Base-by-base conservation (phyloP, 2,797 vertebrate genomes). In the Melanotaenia nigrans region DNA sequence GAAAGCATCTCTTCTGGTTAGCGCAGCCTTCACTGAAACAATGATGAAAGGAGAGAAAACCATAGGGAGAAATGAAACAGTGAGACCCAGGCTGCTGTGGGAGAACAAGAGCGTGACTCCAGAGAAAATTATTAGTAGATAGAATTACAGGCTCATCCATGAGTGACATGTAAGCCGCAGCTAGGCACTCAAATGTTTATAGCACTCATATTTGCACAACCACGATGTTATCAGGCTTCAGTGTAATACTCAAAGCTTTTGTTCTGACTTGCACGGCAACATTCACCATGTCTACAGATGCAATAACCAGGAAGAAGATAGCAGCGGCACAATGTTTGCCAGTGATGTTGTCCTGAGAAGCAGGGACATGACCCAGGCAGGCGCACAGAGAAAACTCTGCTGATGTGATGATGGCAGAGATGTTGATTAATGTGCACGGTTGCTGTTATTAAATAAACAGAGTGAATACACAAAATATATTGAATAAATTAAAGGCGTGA, bases 361-460 rank as follows among this genome's bases (percentile, higher is more conserved):
- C 85, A 66, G 78, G 69, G 86, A 83, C 87, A 77, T 81, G 89
- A 87, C 85, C 86, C 73, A 9, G 56, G 61, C 78, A 62, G 32
- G 66, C 56, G 75, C 61, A 33, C 79, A 68, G 65, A 45, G 65
- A 64, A 73, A 84, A 82, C 61, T 88, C 83, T 73, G 4, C 71
- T 84, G 86, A 87, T 85, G 89, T 82, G 91, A 89, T 87, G 87
- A 84, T 83, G 88, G 85, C 87, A 73, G 87, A 86, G 88, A 89
- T 87, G 90, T 91, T 93, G 92, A 92, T 93, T 93, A 92, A 92
- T 90, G 90, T 73, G 87, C 87, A 33, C 75, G 51, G 81, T 86
- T 77, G 81, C 82, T 88, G 89, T 92, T 93, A 92, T 93, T 92
- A 92, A 92, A 91, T 92, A 92, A 93, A 93, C 92, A 91, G 86